Percentiles rank a stretch among this genome's conserved stretches.
Evolutionary conservation across 2,888 invertebrate genomes (phyloP).

Genomic region (Aphidius colemani): DNA sequence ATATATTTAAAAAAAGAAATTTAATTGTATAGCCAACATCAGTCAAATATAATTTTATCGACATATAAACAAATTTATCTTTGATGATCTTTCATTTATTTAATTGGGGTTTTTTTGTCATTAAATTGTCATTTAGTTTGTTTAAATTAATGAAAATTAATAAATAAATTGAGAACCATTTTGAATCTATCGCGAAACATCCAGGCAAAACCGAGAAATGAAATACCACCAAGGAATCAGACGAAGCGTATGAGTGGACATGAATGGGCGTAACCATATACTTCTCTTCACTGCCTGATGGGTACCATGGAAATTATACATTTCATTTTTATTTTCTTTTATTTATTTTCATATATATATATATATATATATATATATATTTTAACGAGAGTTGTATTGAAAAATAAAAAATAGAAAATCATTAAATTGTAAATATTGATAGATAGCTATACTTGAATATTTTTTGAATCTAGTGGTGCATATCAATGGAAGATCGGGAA

Average conservation of each 20-base stretch:
- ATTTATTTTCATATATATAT: too few species aligned
- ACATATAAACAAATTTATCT: too few species aligned
- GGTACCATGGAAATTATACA: constrained; percentile 27
- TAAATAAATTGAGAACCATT: constrained; percentile 21
- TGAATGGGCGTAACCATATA: constrained; percentile 24
- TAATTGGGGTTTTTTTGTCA: too few species aligned
- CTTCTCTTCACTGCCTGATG: constrained; percentile 13
- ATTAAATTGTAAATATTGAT: constrained; percentile 22
- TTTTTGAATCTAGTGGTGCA: constrained; percentile 23
- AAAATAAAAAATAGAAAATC: constrained; percentile 13
- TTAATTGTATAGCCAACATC: too few species aligned
- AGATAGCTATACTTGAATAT: constrained; percentile 16
- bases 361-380: too few species aligned
- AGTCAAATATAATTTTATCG: too few species aligned
- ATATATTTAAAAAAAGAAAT: neutral
- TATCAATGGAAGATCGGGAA: constrained; percentile 2
- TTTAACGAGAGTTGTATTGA: too few species aligned
- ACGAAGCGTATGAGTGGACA: constrained; percentile 31
- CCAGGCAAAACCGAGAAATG: constrained; percentile 24
- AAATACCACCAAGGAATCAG: constrained; percentile 20
- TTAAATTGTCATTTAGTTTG: neutral
- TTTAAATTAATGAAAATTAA: constrained; percentile 3
- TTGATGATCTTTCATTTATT: too few species aligned
- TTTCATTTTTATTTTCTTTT: constrained; percentile 21
- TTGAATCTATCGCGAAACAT: constrained; percentile 23